phyloP scores from a whole-genome alignment of 1,140 invertebrate genomes.

The Pseudomyrmex flavicornis region DNA sequence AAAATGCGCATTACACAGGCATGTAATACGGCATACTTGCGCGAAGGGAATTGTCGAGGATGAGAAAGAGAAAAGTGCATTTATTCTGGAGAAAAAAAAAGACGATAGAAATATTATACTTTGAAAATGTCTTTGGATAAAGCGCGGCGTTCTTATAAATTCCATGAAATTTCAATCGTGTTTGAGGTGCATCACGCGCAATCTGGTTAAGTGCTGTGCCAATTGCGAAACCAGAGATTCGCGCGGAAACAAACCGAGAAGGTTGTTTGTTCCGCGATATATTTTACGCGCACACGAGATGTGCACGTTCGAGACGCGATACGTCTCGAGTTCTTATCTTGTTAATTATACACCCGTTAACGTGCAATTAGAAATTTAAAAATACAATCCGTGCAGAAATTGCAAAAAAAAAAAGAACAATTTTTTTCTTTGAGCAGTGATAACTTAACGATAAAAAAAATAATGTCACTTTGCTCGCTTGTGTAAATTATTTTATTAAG shows the following conservation, averaged over 20 bases:
- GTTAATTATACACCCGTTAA: no score
- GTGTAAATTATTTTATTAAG: no score
- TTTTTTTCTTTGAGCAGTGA: no score
- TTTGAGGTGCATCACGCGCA: not conserved
- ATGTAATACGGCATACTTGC: not conserved
- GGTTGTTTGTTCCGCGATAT: not conserved
- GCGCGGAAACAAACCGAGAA: not conserved
- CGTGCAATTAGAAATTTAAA: no score
- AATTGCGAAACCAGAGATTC: not conserved
- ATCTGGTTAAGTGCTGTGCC: slow-evolving; percentile 1
- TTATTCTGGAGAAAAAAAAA: not conserved
- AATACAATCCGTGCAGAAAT: no score
- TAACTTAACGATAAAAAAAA: no score
- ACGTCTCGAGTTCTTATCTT: no score
- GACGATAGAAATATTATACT: not conserved
- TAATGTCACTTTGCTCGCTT: no score
- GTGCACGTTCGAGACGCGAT: no score
- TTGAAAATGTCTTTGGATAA: not conserved
- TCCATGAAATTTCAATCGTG: slow-evolving; percentile 29
- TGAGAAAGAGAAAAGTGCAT: slow-evolving; percentile 13
- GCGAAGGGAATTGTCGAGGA: slow-evolving; percentile 3
- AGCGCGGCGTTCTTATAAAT: not conserved
- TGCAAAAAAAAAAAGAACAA: no score
- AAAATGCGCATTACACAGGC: slow-evolving; percentile 1
- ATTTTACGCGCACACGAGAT: no score